Conservation (phyloP, 2,888 invertebrate genomes). For the Hyalella azteca region DNA sequence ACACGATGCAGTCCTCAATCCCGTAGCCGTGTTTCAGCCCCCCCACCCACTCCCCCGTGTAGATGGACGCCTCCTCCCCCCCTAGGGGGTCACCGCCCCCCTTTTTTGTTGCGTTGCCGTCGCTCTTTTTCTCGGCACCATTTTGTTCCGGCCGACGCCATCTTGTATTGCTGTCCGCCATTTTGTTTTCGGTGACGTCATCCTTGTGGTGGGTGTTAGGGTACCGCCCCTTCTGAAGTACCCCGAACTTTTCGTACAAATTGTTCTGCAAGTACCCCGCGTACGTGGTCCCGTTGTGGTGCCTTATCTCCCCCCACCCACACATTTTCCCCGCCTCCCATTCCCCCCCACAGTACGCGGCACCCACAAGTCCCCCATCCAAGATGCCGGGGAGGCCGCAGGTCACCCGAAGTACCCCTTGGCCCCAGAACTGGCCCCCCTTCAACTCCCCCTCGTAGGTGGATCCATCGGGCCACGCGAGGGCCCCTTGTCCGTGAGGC, state of each 20-base stretch:
- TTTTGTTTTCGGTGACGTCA: background rate
- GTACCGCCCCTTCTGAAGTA: slow-evolving; percentile 79
- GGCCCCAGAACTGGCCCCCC: slow-evolving; percentile 75
- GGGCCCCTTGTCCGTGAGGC: slow-evolving; percentile 80
- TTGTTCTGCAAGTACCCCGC: slow-evolving; percentile 88
- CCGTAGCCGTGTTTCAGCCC: slow-evolving; percentile 85
- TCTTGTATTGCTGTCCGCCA: background rate
- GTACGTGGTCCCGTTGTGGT: slow-evolving; percentile 65
- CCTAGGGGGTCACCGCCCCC: background rate
- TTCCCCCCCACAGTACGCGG: slow-evolving; percentile 45
- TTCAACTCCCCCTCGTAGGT: slow-evolving; percentile 81
- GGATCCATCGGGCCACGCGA: slow-evolving; percentile 82
- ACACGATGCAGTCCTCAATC: slow-evolving; percentile 80
- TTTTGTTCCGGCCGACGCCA: background rate
- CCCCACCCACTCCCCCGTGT: slow-evolving; percentile 85
- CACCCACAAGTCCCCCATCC: slow-evolving; percentile 6
- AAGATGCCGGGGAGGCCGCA: background rate
- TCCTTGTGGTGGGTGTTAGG: slow-evolving; percentile 64
- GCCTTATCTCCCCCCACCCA: slow-evolving; percentile 70
- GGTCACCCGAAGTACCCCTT: slow-evolving; percentile 72
- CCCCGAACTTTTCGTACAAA: slow-evolving; percentile 82
- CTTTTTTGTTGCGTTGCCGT: background rate
- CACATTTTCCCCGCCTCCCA: slow-evolving; percentile 84
- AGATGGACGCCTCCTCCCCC: slow-evolving; percentile 74
- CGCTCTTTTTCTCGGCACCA: background rate